Base-by-base conservation (phyloP, 2,797 vertebrate species). In the Aphelocoma californica region DNA sequence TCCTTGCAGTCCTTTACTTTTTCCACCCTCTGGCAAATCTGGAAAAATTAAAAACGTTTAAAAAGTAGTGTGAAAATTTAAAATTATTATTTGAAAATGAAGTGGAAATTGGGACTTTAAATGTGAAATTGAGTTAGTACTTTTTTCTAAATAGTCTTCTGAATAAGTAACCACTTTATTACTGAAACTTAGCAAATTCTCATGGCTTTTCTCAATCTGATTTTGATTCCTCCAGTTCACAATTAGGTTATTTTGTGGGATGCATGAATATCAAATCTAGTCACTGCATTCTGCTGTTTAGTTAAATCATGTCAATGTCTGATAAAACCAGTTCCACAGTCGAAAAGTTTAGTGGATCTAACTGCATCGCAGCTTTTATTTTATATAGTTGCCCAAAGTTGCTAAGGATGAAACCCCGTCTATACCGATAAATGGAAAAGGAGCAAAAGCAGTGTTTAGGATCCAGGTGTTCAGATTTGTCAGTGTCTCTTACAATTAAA, bases 401-500 rank as follows among this genome's bases (percentile, higher is more conserved):
- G 92, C 80, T 17, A 98, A 97, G 32, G 90, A 98, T 77, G 97
- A 98, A 97, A 98, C 95, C 6, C 90, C 98, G 24, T 91, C 94
- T 10, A 71, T 98, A 82, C 91, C 98, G 92, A 98, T 65, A 94
- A 98, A 98, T 11, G 98, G 97, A 56, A 97, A 96, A 79, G 97
- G 97, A 71, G 97, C 97, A 6, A 98, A 98, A 94, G 97, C 98
- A 96, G 97, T 70, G 75, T 98, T 98, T 97, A 98, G 96, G 92
- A 98, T 98, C 81, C 97, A 98, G 95, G 98, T 98, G 97, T 98
- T 99, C 83, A 98, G 98, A 96, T 98, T 98, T 92, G 97, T 98
- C 53, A 97, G 97, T 45, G 95, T 97, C 93, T 98, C 97, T 47
- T 98, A 98, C 85, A 97, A 96, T 42, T 95, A 98, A 32, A 91